Base-by-base conservation (phyloP, 2,888 invertebrate genomes). In the Pseudococcus jackbeardsleyi region DNA sequence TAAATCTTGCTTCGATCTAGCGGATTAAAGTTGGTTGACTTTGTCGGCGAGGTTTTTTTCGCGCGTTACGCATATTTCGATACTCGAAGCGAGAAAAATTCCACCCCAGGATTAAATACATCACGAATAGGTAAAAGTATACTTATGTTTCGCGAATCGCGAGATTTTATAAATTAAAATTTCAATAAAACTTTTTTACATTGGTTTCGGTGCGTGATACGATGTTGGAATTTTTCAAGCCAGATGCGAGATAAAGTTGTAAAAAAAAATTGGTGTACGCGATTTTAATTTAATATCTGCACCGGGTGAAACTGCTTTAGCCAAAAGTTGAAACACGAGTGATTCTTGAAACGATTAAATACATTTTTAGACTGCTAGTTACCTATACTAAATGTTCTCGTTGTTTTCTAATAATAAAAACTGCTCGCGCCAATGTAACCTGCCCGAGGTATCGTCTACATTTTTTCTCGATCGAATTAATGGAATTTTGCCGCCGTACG, bases 1-100 rank as follows among this genome's bases (percentile, higher is more conserved):
- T 82, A 82, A 82, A 82, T 82, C 79, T 82, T 15, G 33, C 42
- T 17, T 39, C 79, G 19, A 82, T 82, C 19, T n/a, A 8, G 11
- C 46, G 79, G 79, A 82, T 82, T 46, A 82, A 82, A 82, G 79
- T 82, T 82, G 79, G 79, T 82, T 82, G 79, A 82, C 79, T 82
- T 72, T 12, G 46, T 17, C 42, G 26, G 26, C 26, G 42, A 42
- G 42, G 42, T 42, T 42, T 46, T 46, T 46, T 46, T 82, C n/a
- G 9, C 19, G 1, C 46, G 17, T 46, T 19, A 82, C 79, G 79
- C 46, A 46, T 82, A 82, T 46, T 46, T 82, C 39, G 77, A 64
- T 64, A 64, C 22, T 64, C 22, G 22, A 64, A 19, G 22, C 19
- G 22, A 64, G 22, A 59, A 59, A 59, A 19, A 6, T 22, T 19